phyloP scores from a whole-genome alignment of 2,797 vertebrate species.

The Brachymystax lenok region DNA sequence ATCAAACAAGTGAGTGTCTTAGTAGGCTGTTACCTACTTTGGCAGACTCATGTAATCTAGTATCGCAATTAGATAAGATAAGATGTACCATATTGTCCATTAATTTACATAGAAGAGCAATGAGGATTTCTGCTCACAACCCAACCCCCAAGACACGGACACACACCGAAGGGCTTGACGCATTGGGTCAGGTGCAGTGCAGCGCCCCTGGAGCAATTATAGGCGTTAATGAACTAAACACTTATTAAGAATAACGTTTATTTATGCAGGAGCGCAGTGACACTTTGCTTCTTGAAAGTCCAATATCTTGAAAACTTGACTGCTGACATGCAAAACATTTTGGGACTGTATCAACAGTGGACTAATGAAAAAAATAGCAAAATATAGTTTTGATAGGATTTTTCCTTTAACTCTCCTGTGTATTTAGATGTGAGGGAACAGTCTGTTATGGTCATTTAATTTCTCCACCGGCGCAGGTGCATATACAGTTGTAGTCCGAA shows the following conservation, averaged over 20 bases:
- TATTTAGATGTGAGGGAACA: slow-evolving; percentile 63
- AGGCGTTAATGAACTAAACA: background rate
- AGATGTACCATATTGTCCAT: slow-evolving; percentile 47
- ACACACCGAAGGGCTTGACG: background rate
- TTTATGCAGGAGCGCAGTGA: background rate
- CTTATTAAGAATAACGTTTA: background rate
- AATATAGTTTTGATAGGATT: slow-evolving; percentile 35
- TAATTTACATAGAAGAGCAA: no score
- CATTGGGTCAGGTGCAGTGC: background rate
- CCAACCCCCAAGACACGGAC: background rate
- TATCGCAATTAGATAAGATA: slow-evolving; percentile 22
- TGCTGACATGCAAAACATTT: background rate
- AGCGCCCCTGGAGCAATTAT: background rate
- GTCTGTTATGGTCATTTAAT: slow-evolving; percentile 68
- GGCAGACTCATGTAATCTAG: slow-evolving; percentile 5
- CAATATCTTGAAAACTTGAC: background rate
- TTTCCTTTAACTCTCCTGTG: slow-evolving; percentile 61
- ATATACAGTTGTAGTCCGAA: slow-evolving; percentile 28
- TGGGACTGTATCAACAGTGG: background rate
- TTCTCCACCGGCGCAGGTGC: slow-evolving; percentile 59
- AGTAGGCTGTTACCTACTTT: slow-evolving; percentile 15
- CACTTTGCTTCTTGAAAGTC: no score
- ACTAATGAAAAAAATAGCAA: slow-evolving; percentile 11
- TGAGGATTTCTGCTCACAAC: no score
- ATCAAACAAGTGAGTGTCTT: slow-evolving; percentile 38